Evolutionary conservation across 2,888 invertebrate species (phyloP).

Genomic region (Theretra japonica): DNA sequence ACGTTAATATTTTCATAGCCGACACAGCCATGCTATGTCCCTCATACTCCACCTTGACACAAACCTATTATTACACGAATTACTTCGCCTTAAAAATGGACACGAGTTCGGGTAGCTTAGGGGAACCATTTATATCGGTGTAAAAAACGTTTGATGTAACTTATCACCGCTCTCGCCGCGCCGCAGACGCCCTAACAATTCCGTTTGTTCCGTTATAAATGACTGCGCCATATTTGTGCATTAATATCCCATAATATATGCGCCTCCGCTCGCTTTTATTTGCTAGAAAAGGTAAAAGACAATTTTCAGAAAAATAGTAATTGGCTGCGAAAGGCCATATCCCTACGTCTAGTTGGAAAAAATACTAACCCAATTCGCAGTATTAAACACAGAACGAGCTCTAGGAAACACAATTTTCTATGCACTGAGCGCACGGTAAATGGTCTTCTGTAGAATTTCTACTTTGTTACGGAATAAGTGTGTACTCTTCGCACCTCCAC

Average conservation of each 20-base stretch:
- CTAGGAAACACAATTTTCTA: conserved; percentile 47
- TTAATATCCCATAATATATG: conserved; percentile 2
- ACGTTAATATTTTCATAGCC: no score
- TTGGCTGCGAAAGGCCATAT: not conserved
- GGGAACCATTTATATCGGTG: conserved; percentile 2
- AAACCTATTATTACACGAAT: conserved; percentile 3
- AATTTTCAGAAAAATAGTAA: conserved; percentile 22
- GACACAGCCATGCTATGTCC: not conserved
- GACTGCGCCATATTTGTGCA: conserved; percentile 12
- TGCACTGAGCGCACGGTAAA: conserved; percentile 46
- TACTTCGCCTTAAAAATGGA: not conserved
- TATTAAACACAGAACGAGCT: conserved; percentile 40
- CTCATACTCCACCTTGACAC: not conserved
- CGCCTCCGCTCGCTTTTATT: conserved; percentile 12
- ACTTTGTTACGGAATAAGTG: not conserved
- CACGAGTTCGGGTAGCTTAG: no score
- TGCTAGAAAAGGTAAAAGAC: conserved; percentile 8
- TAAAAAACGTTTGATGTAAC: not conserved
- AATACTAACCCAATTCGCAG: conserved; percentile 46
- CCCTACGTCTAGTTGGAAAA: conserved; percentile 7
- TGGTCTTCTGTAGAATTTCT: conserved; percentile 21
- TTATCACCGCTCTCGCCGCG: not conserved
- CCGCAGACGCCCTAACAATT: not conserved
- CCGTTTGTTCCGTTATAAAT: conserved; percentile 1
- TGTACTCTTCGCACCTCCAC: not conserved